Conservation (phyloP, 2,888 invertebrate genomes). For the Melanotus villosus region DNA sequence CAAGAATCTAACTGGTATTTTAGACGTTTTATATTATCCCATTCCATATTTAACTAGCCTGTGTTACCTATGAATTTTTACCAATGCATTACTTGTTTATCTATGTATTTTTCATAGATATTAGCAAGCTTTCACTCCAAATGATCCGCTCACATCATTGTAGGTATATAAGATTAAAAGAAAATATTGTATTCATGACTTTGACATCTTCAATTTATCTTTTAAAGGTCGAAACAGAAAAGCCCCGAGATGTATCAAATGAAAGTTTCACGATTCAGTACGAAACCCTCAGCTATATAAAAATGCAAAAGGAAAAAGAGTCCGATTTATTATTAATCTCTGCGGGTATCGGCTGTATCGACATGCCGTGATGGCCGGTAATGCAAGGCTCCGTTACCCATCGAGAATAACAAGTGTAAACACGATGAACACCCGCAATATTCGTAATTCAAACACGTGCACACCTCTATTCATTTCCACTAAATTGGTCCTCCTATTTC, state of each 20-base stretch:
- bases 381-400: conserved; percentile 48
- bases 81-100: too few relatives aligned
- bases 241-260: conserved; percentile 1
- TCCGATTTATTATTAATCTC: conserved; percentile 52
- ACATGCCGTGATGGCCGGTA: conserved; percentile 50
- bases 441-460: conserved; percentile 45
- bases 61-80: too few relatives aligned
- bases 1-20: too few relatives aligned
- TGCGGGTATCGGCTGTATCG: conserved; percentile 53
- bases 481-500: conserved; percentile 19
- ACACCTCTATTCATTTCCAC: conserved; percentile 47
- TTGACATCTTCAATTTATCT: too few relatives aligned
- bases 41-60: too few relatives aligned
- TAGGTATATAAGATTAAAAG: too few relatives aligned
- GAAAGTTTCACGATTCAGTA: conserved; percentile 1
- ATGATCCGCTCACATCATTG: too few relatives aligned
- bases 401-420: conserved; percentile 52
- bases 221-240: neutral
- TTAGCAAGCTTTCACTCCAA: too few relatives aligned
- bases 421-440: conserved; percentile 53
- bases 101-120: too few relatives aligned
- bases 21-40: too few relatives aligned
- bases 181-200: too few relatives aligned
- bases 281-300: conserved; percentile 13
- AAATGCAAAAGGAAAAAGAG: conserved; percentile 35